Evolutionary conservation across 2,113 vertebrate genomes (phyloP).

Genomic region (Callipepla squamata): DNA sequence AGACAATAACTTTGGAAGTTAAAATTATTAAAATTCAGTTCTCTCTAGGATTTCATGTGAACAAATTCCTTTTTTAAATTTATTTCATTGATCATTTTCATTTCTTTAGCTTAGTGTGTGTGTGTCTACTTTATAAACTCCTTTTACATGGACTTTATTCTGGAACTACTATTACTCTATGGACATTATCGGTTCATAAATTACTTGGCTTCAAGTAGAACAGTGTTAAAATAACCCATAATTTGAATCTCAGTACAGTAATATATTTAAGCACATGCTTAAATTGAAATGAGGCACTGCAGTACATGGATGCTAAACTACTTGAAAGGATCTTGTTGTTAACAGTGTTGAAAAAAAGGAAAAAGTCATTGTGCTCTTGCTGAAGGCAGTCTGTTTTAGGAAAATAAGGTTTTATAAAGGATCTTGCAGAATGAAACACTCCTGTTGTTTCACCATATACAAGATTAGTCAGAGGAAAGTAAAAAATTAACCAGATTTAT

Average conservation of each 20-base stretch:
- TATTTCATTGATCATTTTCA: background rate
- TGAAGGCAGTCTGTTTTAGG: background rate
- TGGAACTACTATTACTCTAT: background rate
- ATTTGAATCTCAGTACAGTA: slow-evolving; percentile 1
- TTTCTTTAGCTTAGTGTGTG: background rate
- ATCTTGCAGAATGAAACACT: background rate
- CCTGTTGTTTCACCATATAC: background rate
- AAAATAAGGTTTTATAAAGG: background rate
- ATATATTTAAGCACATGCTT: slow-evolving; percentile 6
- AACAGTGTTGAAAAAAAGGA: background rate
- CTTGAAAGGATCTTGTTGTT: background rate
- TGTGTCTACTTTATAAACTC: background rate
- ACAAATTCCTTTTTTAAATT: background rate
- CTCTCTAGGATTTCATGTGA: background rate
- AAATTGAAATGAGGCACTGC: background rate
- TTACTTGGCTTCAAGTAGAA: background rate
- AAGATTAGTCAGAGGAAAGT: background rate
- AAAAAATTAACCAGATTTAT: background rate
- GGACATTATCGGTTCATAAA: slow-evolving; percentile 1
- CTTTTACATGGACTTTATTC: background rate
- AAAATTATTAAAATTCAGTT: background rate
- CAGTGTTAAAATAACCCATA: slow-evolving; percentile 12
- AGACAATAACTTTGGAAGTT: background rate
- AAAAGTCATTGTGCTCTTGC: background rate
- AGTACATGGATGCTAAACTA: background rate